A percentile compares a stretch with the other conserved stretches of the same genome.
Conservation (phyloP, 2,797 vertebrate genomes). For the Cyprinodon diabolis region DNA sequence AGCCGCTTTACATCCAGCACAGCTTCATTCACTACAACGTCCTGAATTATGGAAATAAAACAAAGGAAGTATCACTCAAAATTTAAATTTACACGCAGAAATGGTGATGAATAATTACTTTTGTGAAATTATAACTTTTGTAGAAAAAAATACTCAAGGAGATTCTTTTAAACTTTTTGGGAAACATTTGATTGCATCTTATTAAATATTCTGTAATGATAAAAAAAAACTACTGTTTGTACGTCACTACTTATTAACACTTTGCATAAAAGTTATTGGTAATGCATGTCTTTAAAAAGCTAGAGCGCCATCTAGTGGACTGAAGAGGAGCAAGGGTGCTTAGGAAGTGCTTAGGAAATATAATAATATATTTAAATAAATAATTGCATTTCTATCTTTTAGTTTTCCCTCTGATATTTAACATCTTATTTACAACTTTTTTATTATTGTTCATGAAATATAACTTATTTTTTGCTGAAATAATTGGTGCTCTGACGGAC, state of each 20-base stretch:
- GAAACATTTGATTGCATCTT: neutral
- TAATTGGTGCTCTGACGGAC: too few relatives aligned
- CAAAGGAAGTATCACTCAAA: too few relatives aligned
- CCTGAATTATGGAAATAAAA: neutral
- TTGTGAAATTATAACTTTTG: too few relatives aligned
- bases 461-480: neutral
- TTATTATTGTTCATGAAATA: neutral
- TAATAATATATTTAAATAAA: too few relatives aligned
- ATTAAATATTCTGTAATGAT: neutral
- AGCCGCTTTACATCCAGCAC: neutral
- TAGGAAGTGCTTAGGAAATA: neutral
- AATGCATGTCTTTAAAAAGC: slow-evolving; percentile 65
- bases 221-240: too few relatives aligned
- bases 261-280: slow-evolving; percentile 37
- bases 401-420: neutral
- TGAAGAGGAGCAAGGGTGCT: neutral
- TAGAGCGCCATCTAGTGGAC: slow-evolving; percentile 82
- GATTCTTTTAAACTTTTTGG: too few relatives aligned
- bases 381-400: neutral
- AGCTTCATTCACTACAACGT: neutral
- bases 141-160: too few relatives aligned
- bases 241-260: slow-evolving; percentile 22
- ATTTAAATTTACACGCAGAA: neutral
- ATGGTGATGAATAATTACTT: too few relatives aligned
- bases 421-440: neutral